Base-by-base conservation (phyloP, 2,113 vertebrate species). In the Istiophorus platypterus region DNA sequence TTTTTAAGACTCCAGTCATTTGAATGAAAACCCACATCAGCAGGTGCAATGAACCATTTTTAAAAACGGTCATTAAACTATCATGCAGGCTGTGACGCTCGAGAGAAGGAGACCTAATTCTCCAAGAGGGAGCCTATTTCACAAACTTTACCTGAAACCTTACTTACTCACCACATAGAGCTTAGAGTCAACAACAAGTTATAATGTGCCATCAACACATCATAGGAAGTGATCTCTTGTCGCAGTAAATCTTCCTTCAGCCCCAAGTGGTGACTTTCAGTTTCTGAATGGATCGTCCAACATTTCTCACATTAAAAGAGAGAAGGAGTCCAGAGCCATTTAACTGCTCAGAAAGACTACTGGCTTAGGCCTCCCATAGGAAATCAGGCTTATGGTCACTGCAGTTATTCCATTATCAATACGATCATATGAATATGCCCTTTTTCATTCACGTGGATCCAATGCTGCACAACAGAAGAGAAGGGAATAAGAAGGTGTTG, bases 381-480 rank as follows among this genome's bases (percentile, higher is more conserved):
- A 82, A 79, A 79, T 82, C 59, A 79, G 5, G 24, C 29, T 47
- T 64, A 27, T 58, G 31, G 79, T 75, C 65, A 69, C 9, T 59
- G 39, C 47, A 18, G 18, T 41, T 4, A 24, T 67, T 31, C 20
- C 39, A 41, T 78, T 39, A 45, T 57, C 56, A 49, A 57, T n/a
- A 62, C 62, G 27, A 71, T 45, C 56, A 9, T 26, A 47, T 69
- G 27, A 70, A 63, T 34, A 24, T 27, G 29, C 4, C n/a, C 13
- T 26, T 80, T 24, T 31, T 37, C 26, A 71, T 26, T 49, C n/a
- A 41, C 27, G 52, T 24, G 0, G 12, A 39, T 39, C 45, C 15
- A 22, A 5, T 22, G 47, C 2, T 20, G 47, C 47, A 24, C 22
- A 45, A 42, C 58, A 7, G 8, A 5, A 17, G n/a, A 31, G 45